phyloP scores from a whole-genome alignment of 2,888 invertebrate species.

The Tiliacea aurago region DNA sequence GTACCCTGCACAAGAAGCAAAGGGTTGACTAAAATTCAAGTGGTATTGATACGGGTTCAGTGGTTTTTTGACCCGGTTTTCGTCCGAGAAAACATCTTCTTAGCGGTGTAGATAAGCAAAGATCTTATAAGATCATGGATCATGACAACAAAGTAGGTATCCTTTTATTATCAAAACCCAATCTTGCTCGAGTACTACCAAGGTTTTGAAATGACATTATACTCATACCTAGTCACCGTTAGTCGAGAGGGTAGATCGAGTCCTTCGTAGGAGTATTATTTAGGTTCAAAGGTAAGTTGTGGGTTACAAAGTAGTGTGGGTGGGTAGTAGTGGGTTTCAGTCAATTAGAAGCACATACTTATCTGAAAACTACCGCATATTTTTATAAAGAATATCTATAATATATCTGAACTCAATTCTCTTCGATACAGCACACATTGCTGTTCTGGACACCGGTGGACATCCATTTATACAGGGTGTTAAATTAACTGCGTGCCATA shows the following conservation, averaged over 20 bases:
- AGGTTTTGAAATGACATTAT: constrained; percentile 13
- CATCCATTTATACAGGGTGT: too few relatives aligned
- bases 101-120: constrained; percentile 18
- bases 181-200: constrained; percentile 27
- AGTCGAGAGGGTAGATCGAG: constrained; percentile 15
- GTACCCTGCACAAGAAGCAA: neutral
- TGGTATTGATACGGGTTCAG: constrained; percentile 13
- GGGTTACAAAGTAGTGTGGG: too few relatives aligned
- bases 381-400: neutral
- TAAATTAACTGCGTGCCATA: too few relatives aligned
- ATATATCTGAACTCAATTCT: neutral
- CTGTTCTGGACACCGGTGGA: neutral
- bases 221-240: constrained; percentile 12
- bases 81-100: constrained; percentile 32
- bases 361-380: neutral
- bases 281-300: neutral
- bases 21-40: constrained; percentile 29
- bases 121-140: constrained; percentile 27
- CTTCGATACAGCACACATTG: neutral
- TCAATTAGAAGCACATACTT: neutral
- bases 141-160: constrained; percentile 18
- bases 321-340: neutral
- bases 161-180: constrained; percentile 34
- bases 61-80: constrained; percentile 11
- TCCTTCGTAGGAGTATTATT: constrained; percentile 9